Base-by-base conservation (phyloP, 2,888 invertebrate genomes). In the Dastarcus helophoroides region DNA sequence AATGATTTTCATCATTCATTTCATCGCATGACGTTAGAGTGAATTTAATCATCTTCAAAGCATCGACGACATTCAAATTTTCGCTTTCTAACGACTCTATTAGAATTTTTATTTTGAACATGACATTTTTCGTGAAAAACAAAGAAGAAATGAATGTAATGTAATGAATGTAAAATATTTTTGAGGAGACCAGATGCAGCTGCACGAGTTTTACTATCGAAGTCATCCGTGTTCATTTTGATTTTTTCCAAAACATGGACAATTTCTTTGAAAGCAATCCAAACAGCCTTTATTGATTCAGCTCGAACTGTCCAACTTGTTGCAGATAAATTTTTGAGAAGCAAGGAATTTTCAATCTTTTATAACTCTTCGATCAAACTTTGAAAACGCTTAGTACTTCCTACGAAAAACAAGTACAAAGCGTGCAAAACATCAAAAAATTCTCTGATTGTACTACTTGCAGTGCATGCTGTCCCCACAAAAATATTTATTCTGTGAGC, bases 401-500 rank as follows among this genome's bases (percentile, higher is more conserved):
- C 11, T 4, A 14, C 10, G 14, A 26, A 26, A 14, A 26, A 26
- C 8, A 26, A 11, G 12, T 11, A 26, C 5, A 14, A 6, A 26
- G 6, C 9, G 10, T 26, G 7, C 9, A 26, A 26, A 9, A 7
- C 9, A 9, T 10, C 14, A 26, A 26, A 26, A 26, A 26, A 26
- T 4, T 26, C 26, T 26, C 6, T 6, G 6, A 13, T 12, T 12
- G 14, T 10, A 7, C 4, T 4, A 13, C 26, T 11, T 10, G 26
- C n/a, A 26, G 10, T 13, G 26, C 26, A 26, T 5, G 26, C 26
- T 13, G 26, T 7, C 14, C 14, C 26, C n/a, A 26, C 26, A 26
- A 26, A 26, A 26, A 26, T 26, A 14, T 26, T 26, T 26, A 26
- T 7, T 13, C 26, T 11, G 12, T 26, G 26, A 6, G 26, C 26